Conservation (phyloP, 2,113 vertebrate species). For the Cynocephalus volans region DNA sequence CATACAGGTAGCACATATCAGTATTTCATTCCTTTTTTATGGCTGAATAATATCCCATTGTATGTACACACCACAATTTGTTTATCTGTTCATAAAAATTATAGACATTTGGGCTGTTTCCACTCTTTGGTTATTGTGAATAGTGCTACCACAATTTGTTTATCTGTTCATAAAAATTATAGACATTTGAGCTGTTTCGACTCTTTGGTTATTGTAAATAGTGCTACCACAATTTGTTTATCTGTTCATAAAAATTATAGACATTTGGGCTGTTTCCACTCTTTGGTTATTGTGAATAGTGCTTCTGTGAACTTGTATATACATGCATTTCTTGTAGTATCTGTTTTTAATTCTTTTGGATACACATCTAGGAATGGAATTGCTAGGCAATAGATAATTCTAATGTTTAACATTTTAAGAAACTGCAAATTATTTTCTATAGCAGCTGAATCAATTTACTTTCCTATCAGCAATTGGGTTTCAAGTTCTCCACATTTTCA, state of each 20-base stretch:
- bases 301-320: neutral
- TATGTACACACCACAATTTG: too few species aligned
- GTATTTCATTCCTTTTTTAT: neutral
- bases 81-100: too few species aligned
- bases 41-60: neutral
- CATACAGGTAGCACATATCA: neutral
- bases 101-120: neutral
- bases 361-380: neutral
- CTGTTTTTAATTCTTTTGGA: neutral
- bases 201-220: neutral
- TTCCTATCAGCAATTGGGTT: neutral
- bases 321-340: neutral
- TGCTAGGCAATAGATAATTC: neutral
- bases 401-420: neutral
- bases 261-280: neutral
- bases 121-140: neutral
- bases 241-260: neutral
- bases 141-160: too few species aligned
- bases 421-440: neutral
- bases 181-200: neutral
- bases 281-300: neutral
- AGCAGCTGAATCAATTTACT: neutral
- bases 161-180: neutral
- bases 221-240: neutral
- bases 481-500: neutral